Base-by-base conservation (phyloP, 2,888 invertebrate genomes). In the Tinea trinotella region DNA sequence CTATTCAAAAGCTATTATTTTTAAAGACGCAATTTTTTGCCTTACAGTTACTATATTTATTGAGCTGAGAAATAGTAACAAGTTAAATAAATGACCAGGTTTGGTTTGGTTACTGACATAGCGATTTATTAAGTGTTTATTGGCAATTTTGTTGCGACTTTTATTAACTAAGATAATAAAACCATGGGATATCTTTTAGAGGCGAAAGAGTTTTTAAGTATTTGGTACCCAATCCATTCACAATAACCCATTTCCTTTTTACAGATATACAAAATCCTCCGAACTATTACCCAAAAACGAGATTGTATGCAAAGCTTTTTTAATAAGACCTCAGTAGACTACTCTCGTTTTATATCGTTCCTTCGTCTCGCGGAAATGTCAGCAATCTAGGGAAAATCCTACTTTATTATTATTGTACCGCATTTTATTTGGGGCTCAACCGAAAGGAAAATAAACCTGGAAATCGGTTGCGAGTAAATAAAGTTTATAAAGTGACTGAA, bases 321-420 rank as follows among this genome's bases (percentile, higher is more conserved):
- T 77, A 79, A 78, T 78, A 80, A 79, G 71, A 74, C 66, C 71
- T 71, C 24, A 3, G 50, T 68, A 65, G 67, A 68, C 64, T 59
- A 40, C 20, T 36, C 22, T 66, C 62, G 68, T 73, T 36, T 75
- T 77, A 74, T 71, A 65, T 63, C 68, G 68, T 68, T 68, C 70
- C 72, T 71, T 64, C 71, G 72, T 74, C 73, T 73, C 71, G 64
- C 65, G 73, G 76, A 77, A 79, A 81, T 79, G 79, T 81, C 80
- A 76, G 80, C 78, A 74, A 79, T 79, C 74, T 76, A 70, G 66
- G 70, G 67, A 62, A 77, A 81, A 81, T 77, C 76, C 81, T 73
- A 69, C 73, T 82, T 81, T 81, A 80, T 74, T 79, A 77, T 81
- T 81, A 80, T 76, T 76, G 77, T 76, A 66, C 73, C 74, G 71